A percentile compares a stretch with the other conserved stretches of the same genome.
phyloP scores from a whole-genome alignment of 2,113 vertebrate genomes.

The Anoplopoma fimbria region DNA sequence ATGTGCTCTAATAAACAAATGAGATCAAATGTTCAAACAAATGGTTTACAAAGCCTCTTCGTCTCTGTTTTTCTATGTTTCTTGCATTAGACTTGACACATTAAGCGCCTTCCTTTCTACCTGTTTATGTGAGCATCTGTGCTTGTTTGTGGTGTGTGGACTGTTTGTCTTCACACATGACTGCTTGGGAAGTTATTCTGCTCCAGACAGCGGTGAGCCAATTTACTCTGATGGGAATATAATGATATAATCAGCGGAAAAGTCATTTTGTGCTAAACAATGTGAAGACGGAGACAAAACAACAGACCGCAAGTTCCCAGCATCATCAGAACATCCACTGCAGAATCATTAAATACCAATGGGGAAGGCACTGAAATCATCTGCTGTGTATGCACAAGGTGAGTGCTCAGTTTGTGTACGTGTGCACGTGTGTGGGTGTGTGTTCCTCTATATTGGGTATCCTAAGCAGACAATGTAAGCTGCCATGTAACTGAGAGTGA shows the following conservation, averaged over 20 bases:
- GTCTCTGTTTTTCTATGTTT: neutral
- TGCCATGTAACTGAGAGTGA: slow-evolving; percentile 41
- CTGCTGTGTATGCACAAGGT: slow-evolving; percentile 17
- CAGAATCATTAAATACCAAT: slow-evolving; percentile 37
- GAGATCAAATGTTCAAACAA: neutral
- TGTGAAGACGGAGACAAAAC: slow-evolving; percentile 50
- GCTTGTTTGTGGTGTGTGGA: slow-evolving; percentile 25
- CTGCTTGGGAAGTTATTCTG: slow-evolving; percentile 52
- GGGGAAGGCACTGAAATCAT: slow-evolving; percentile 3
- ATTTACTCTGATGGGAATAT: slow-evolving; percentile 73
- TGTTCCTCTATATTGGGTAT: slow-evolving; percentile 11
- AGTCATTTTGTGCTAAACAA: slow-evolving; percentile 67
- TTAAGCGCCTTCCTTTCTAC: neutral
- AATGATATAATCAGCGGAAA: slow-evolving; percentile 74
- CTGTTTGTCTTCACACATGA: slow-evolving; percentile 49
- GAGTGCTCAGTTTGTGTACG: neutral
- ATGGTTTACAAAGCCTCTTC: neutral
- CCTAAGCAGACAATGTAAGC: slow-evolving; percentile 25
- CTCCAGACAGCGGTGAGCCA: slow-evolving; percentile 62
- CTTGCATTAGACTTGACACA: neutral
- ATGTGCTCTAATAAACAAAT: neutral
- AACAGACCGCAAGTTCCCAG: slow-evolving; percentile 42
- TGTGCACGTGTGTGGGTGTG: slow-evolving; percentile 1
- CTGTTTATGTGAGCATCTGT: slow-evolving; percentile 19
- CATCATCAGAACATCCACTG: slow-evolving; percentile 24